Conservation (phyloP, 2,797 vertebrate genomes). For the Adrianichthys oophorus region DNA sequence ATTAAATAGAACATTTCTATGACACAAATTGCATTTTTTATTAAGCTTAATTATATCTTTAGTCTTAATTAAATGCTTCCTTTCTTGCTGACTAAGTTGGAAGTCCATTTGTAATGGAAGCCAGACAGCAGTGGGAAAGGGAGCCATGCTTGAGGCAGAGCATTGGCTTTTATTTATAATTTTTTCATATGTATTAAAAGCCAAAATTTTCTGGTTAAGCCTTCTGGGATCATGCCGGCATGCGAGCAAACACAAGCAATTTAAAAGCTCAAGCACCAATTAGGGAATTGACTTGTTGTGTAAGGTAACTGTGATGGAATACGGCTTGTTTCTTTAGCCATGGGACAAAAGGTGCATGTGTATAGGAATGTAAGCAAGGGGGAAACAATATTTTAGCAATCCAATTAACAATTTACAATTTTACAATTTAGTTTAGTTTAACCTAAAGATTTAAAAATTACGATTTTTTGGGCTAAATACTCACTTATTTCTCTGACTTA, state of each 20-base stretch:
- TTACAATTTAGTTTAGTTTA: no score
- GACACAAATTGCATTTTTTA: neutral
- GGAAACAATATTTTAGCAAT: no score
- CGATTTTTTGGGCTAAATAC: no score
- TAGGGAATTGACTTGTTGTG: conserved; percentile 56
- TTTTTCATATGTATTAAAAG: conserved; percentile 14
- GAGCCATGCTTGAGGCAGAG: conserved; percentile 12
- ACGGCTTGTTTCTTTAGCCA: conserved; percentile 6
- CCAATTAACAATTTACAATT: no score
- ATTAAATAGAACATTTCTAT: no score
- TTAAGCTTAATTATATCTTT: neutral
- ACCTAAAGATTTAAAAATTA: no score
- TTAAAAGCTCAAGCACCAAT: conserved; percentile 61
- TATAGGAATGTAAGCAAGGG: no score
- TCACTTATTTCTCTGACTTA: no score
- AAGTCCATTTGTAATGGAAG: conserved; percentile 4
- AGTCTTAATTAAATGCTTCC: conserved; percentile 1
- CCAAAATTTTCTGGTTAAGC: conserved; percentile 21
- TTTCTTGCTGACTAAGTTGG: conserved; percentile 5
- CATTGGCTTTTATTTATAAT: conserved; percentile 22
- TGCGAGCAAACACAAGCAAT: conserved; percentile 43
- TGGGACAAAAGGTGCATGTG: conserved; percentile 9
- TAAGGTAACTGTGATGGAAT: conserved; percentile 1
- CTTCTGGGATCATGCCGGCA: conserved; percentile 34
- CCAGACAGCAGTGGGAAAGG: neutral